Base-by-base conservation (phyloP, 2,113 vertebrate species). In the Thalassoma bifasciatum region DNA sequence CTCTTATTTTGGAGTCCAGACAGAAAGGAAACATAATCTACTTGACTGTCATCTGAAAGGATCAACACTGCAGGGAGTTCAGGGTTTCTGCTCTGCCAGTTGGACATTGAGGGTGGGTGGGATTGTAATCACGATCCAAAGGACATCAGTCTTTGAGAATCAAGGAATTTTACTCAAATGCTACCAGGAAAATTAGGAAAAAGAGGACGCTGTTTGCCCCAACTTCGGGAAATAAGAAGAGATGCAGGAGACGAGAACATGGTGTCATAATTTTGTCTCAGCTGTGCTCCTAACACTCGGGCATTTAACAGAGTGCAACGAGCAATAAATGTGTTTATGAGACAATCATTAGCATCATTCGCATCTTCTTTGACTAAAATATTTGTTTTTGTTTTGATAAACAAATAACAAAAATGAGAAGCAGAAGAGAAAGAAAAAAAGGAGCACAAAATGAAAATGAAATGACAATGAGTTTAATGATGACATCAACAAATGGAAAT, bases 401-500 rank as follows among this genome's bases (percentile, higher is more conserved):
- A 59, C 24, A 49, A 56, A 53, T 10, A 67, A 60, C 62, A 49
- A 36, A 57, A 58, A 77, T 61, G 24, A 59, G 30, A 19, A 26
- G 30, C 23, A 63, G 57, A 22, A 59, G 30, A 19, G 22, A 23
- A 30, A 66, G 57, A 30, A 71, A 46, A 57, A 62, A 56, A 64
- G 44, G 21, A 77, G 79, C 51, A 83, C 70, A 49, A 84, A 79
- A 70, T 82, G 70, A 80, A 84, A 91, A 87, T 88, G 77, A 88
- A 87, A 89, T 88, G 85, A 84, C 57, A 76, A 68, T 83, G 56
- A 77, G 79, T 92, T 92, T 92, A 92, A 90, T 89, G 72, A 75
- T 34, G 65, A 88, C 64, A 60, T 79, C 62, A 82, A 84, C 72
- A 88, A 86, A 87, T 82, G 76, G 74, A 89, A 86, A 86, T 72